Evolutionary conservation across 2,797 vertebrate species (phyloP).

Genomic region (Falco columbarius): DNA sequence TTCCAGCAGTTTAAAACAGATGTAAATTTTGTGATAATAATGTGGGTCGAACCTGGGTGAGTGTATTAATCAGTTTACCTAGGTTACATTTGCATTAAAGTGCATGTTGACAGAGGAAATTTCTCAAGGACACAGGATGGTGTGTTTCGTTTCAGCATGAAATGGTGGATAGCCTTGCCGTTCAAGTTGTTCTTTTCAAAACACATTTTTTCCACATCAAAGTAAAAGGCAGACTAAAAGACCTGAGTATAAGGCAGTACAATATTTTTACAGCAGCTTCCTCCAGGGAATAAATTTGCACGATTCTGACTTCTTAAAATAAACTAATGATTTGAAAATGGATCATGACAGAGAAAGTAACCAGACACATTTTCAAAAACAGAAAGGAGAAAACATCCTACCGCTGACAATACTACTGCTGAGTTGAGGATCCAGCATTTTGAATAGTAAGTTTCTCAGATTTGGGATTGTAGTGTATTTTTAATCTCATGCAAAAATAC

Average conservation of each 20-base stretch:
- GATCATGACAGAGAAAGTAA: not conserved
- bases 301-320: not conserved
- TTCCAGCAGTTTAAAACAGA: not conserved
- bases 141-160: not conserved
- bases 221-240: not conserved
- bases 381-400: not conserved
- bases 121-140: not conserved
- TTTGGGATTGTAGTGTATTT: not conserved
- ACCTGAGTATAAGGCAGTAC: not conserved
- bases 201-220: not conserved
- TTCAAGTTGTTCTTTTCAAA: not conserved
- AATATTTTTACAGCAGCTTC: not conserved
- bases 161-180: not conserved
- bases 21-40: not conserved
- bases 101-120: not conserved
- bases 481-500: not conserved
- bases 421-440: not conserved
- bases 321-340: not conserved
- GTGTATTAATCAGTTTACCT: not conserved
- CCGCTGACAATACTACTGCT: not conserved
- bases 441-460: not conserved
- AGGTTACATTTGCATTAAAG: not conserved
- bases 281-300: not conserved
- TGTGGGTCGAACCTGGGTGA: not conserved
- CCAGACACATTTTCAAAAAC: not conserved